These are phyloP conservation scores for Anabacerthia variegaticeps DNA, from an alignment of 2,797 vertebrate genomes.

Conservation along the genomic window DNA sequence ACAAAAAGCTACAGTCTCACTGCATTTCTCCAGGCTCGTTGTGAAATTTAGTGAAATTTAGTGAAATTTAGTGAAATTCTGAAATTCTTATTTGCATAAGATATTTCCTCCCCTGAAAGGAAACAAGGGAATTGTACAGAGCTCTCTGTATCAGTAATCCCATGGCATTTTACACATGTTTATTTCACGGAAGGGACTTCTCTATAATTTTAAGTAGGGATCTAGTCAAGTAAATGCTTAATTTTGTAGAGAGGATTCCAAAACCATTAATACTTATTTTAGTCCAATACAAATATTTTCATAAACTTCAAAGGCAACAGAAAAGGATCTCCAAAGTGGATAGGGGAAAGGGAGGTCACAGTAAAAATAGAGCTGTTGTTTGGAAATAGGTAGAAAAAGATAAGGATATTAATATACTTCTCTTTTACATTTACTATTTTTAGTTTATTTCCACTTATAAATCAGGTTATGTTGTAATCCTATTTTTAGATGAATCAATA, in stretches of 20 bases:
- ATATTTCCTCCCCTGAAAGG: background rate
- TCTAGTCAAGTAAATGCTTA: background rate
- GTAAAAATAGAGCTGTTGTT: background rate
- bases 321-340: background rate
- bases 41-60: background rate
- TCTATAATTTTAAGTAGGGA: background rate
- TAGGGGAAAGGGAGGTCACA: background rate
- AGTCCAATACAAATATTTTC: background rate
- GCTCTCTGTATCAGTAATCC: background rate
- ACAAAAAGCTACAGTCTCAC: background rate
- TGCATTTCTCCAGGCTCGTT: background rate
- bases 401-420: background rate
- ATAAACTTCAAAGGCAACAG: background rate
- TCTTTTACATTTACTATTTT: background rate
- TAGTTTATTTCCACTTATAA: background rate
- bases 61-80: background rate
- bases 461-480: background rate
- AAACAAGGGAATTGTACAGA: background rate
- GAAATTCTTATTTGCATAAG: background rate
- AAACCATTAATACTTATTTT: background rate
- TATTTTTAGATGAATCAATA: background rate
- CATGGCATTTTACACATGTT: background rate
- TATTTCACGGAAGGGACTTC: background rate
- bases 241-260: background rate
- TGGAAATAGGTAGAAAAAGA: background rate